These are phyloP conservation scores for Urocitellus parryii DNA, from an alignment of 2,113 vertebrate genomes.

Conservation along the genomic window DNA sequence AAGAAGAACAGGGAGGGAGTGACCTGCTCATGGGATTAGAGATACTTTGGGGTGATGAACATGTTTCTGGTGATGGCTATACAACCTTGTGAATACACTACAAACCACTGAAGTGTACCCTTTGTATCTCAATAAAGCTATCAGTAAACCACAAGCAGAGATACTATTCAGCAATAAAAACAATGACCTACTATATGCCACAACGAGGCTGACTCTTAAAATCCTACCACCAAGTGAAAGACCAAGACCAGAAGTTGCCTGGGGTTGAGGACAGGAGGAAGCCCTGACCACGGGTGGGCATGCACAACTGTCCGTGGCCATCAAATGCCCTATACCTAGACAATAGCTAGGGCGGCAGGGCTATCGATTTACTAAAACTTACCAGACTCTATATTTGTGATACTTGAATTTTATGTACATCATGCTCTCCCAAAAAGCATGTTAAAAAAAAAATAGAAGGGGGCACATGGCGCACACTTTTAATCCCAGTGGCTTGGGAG, in stretches of 20 bases:
- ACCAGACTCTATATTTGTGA: not conserved
- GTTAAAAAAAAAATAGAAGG: not conserved
- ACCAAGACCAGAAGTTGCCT: too few relatives aligned
- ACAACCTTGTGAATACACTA: not conserved
- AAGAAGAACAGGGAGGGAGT: not conserved
- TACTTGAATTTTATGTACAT: not conserved
- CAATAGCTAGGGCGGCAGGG: too few relatives aligned
- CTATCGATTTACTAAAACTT: not conserved
- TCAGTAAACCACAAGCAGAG: not conserved
- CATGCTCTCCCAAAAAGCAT: not conserved
- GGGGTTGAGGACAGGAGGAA: not conserved
- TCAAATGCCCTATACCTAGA: not conserved
- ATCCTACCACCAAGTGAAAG: not conserved
- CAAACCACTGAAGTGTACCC: not conserved
- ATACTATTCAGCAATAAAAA: not conserved
- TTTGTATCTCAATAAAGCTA: conserved; percentile 16
- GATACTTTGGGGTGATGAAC: not conserved
- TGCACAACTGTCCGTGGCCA: not conserved
- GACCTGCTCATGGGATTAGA: not conserved
- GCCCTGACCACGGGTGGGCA: not conserved
- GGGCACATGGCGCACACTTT: too few relatives aligned
- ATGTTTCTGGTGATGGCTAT: not conserved
- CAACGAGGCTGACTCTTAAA: not conserved
- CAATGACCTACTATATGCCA: not conserved
- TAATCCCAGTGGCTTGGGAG: too few relatives aligned